These are phyloP conservation scores for Dissostichus mawsoni DNA, from an alignment of 2,113 vertebrate genomes.

Conservation along the genomic window DNA sequence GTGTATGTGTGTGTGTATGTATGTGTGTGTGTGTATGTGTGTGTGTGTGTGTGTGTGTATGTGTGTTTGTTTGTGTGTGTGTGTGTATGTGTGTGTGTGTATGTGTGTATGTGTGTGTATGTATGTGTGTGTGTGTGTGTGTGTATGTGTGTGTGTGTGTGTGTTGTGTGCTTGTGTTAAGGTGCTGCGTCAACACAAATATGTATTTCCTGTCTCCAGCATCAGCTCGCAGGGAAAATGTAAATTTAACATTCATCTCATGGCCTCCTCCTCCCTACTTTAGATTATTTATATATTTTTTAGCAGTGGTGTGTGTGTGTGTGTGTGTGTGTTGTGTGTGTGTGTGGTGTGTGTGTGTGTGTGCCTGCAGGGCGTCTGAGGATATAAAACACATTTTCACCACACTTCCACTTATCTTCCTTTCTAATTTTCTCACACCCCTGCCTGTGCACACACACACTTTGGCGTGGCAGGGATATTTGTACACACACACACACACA, in stretches of 20 bases:
- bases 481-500: constrained; percentile 21
- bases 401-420: constrained; percentile 62
- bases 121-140: too few species aligned
- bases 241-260: constrained; percentile 54
- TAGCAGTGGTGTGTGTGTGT: neutral
- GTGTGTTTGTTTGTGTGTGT: too few species aligned
- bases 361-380: constrained; percentile 47
- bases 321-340: constrained; percentile 15
- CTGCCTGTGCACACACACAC: constrained; percentile 16
- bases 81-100: too few species aligned
- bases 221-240: constrained; percentile 39
- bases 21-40: too few species aligned
- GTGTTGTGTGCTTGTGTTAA: neutral
- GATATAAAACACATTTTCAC: constrained; percentile 55
- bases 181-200: constrained; percentile 45
- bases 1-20: too few species aligned
- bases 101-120: too few species aligned
- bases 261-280: constrained; percentile 26
- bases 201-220: constrained; percentile 54
- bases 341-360: constrained; percentile 20
- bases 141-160: neutral
- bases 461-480: neutral
- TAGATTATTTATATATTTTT: neutral
- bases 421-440: constrained; percentile 60
- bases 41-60: neutral